Percentiles rank a stretch among this genome's conserved stretches.
Conservation (phyloP, 2,113 vertebrate genomes). For the Choloepus hoffmanni region DNA sequence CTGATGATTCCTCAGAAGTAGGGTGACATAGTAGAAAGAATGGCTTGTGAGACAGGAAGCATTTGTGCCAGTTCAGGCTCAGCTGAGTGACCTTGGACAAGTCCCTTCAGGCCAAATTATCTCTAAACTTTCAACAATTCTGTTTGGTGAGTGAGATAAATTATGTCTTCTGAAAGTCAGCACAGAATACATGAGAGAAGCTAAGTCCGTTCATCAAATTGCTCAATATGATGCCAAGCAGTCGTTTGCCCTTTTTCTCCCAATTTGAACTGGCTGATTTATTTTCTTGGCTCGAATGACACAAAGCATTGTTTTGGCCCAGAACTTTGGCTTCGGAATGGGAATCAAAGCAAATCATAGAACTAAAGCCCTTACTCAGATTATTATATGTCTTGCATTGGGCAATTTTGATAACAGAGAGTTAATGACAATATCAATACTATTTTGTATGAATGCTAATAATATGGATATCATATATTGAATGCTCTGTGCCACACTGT, state of each 20-base stretch:
- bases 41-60: neutral
- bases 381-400: neutral
- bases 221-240: neutral
- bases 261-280: neutral
- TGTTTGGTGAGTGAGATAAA: neutral
- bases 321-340: slow-evolving; percentile 6
- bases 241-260: neutral
- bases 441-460: slow-evolving; percentile 32
- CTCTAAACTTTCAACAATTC: neutral
- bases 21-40: neutral
- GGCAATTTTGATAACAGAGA: slow-evolving; percentile 5
- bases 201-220: neutral
- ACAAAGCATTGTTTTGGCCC: neutral
- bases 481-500: neutral
- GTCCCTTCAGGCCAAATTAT: neutral
- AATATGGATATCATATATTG: neutral
- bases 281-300: slow-evolving; percentile 46
- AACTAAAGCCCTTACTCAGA: neutral
- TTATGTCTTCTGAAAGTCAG: neutral
- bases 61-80: neutral
- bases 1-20: neutral
- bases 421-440: neutral
- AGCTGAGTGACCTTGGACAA: neutral
- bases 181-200: neutral
- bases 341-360: slow-evolving; percentile 34